Conservation (phyloP, 2,888 invertebrate genomes). For the Trypoxylon attenuatum region DNA sequence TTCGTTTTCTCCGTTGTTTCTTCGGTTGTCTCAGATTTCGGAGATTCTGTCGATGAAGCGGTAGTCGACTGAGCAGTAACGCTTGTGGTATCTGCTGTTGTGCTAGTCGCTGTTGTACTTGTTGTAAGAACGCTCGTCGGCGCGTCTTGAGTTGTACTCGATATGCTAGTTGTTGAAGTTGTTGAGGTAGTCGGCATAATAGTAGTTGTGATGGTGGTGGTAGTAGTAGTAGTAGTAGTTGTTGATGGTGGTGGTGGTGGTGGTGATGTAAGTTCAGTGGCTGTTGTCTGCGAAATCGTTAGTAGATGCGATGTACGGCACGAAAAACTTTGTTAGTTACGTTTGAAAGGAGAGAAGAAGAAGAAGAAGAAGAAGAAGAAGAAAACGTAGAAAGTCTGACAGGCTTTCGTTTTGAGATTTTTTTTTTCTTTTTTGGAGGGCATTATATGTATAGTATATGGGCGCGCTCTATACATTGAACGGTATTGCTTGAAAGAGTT, state of each 20-base stretch:
- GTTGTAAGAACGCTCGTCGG: slow-evolving; percentile 38
- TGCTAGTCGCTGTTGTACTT: slow-evolving; percentile 53
- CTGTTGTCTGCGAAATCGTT: slow-evolving; percentile 73
- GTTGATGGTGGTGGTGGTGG: slow-evolving; percentile 51
- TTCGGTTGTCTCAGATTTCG: slow-evolving; percentile 51
- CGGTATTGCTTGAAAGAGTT: neutral
- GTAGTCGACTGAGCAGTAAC: slow-evolving; percentile 27
- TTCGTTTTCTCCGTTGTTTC: slow-evolving; percentile 52
- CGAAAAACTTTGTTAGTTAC: slow-evolving; percentile 70
- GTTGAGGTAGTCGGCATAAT: slow-evolving; percentile 45
- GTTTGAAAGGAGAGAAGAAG: slow-evolving; percentile 25
- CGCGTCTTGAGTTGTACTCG: slow-evolving; percentile 41
- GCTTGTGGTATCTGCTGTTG: slow-evolving; percentile 59
- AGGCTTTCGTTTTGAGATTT: slow-evolving; percentile 35
- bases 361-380: slow-evolving; percentile 36
- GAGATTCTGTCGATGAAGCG: slow-evolving; percentile 45
- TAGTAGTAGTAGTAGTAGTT: slow-evolving; percentile 42
- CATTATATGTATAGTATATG: slow-evolving; percentile 19
- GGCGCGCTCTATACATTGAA: slow-evolving; percentile 18
- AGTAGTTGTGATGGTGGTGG: slow-evolving; percentile 43
- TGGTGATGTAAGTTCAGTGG: slow-evolving; percentile 56
- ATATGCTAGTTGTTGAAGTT: slow-evolving; percentile 58
- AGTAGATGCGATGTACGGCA: slow-evolving; percentile 73
- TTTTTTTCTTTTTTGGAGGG: slow-evolving; percentile 3
- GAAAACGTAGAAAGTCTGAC: slow-evolving; percentile 16